Evolutionary conservation across 1,140 invertebrate genomes (phyloP), one percentile per base, ranked within the genome.

Genomic region (Nephila pilipes): DNA sequence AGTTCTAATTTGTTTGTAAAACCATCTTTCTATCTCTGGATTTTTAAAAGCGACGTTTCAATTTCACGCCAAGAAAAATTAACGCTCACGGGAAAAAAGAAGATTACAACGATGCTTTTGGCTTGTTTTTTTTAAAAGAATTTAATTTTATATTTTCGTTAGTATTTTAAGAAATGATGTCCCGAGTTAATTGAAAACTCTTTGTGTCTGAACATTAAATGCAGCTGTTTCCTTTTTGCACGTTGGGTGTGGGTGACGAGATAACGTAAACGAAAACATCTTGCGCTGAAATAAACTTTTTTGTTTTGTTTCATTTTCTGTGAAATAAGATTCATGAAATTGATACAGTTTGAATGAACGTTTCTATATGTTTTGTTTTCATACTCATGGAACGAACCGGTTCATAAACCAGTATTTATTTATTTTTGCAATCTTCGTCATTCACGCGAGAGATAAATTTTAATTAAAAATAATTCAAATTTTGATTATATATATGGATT

Each of bases 1-100:
- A 20, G 69, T 36, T 75, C 69, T 75, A 75, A 75, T 75, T 75
- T 75, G 29, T 75, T 75, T 36, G 69, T 75, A 20, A 75, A 75
- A 16, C 14, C 69, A 75, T 75, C 29, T 60, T 60, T 22, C 16
- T 5, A 22, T 18, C 22, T 60, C 58, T 75, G 10, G 12, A 32
- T 25, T 16, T 32, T 36, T n/a, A 16, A 32, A 16, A 29, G 1
- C 65, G 65, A 75, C 65, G 29, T 75, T 69, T 75, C 65, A 75
- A 75, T 75, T 75, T 75, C 29, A 32, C 25, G 25, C 65, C 65
- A 75, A 75, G 65, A 75, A 29, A 75, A 75, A 75, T 75, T 75
- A 32, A 75, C 32, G 63, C 16, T 32, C 29, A 75, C 16, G 65
- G 65, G 14, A 16, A 18, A 18, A 36, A 20, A 32, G 65, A 14